Conservation (phyloP, 2,113 vertebrate genomes). For the Felis catus region F.catus_Fca126_mat1.0 CM031416.1:85606501-85607000, state of each 20-base stretch:
- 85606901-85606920: background rate
- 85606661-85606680: background rate
- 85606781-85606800: background rate
- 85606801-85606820: background rate
- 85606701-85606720: background rate
- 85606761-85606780: accelerated
- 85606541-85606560: background rate
- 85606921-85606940: background rate
- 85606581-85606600: background rate
- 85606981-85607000: background rate
- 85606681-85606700: background rate
- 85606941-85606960: background rate
- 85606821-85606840: background rate
- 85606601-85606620: background rate
- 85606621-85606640: background rate
- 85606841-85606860: background rate
- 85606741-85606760: background rate
- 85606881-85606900: background rate
- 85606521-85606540: background rate
- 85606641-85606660: background rate
- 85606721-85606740: background rate
- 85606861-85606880: background rate
- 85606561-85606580: background rate
- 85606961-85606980: background rate
- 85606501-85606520: background rate